Base-by-base conservation (phyloP, 1,140 invertebrate species). In the Parapsyche elsis region DNA sequence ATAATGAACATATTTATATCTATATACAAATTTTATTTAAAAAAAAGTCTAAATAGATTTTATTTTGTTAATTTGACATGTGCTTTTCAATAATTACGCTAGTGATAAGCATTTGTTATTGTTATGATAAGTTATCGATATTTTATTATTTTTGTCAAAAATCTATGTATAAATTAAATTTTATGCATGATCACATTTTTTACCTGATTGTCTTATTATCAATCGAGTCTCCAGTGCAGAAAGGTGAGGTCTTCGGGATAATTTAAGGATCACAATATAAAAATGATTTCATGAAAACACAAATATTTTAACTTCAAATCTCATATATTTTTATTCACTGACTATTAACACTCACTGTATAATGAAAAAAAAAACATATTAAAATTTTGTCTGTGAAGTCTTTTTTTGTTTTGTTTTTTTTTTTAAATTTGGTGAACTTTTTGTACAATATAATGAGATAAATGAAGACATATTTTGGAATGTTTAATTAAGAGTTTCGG, bases 331-430 rank as follows among this genome's bases (percentile, higher is more conserved):
- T 82, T 78, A 81, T 83, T 76, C 82, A 83, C 82, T 83, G 82
- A 83, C 82, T 83, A 83, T 83, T 76, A 81, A 83, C 82, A 83
- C 82, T 83, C 82, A 83, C 82, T 83, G 82, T 77, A 80, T 80
- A 82, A 82, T 80, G 79, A 82, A 79, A 73, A 75, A 71, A 78
- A 82, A 49, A 67, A 74, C 76, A 77, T 77, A 71, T 21, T 78
- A 30, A 78, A 74, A 49, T 64, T 76, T 74, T 16, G 74, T 76
- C 24, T 64, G 44, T 74, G 21, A 73, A 64, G 78, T 80, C 21
- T 57, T 26, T 38, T 38, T 38, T 38, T n/a, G n/a, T n/a, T n/a
- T n/a, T n/a, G n/a, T 1, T 38, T 38, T 38, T 38, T 26, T 67
- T 10, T 12, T 26, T n/a, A 46, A 73, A 46, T 73, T 67, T 49